Percentiles rank a stretch among this genome's conserved stretches.
These are phyloP conservation scores for Danionella cerebrum DNA, from an alignment of 2,113 vertebrate species.

Conservation along the genomic window DNA sequence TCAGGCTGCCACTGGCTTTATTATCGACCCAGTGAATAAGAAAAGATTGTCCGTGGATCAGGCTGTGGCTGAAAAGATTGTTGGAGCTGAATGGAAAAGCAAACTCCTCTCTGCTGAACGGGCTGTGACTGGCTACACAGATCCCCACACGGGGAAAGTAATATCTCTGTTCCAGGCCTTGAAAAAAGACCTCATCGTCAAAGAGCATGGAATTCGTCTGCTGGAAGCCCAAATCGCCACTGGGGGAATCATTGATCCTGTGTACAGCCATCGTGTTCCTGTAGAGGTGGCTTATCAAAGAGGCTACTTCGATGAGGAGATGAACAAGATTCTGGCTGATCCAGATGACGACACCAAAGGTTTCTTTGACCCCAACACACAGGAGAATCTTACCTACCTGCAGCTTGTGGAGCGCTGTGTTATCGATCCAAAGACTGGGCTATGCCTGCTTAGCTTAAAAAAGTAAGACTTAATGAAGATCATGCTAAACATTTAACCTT, in stretches of 20 bases:
- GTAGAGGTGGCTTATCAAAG: constrained; percentile 69
- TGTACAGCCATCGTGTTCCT: constrained; percentile 61
- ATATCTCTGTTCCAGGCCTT: constrained; percentile 35
- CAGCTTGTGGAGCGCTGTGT: constrained; percentile 31
- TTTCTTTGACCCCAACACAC: constrained; percentile 57
- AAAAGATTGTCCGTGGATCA: constrained; percentile 66
- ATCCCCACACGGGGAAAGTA: constrained; percentile 22
- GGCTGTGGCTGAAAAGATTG: constrained; percentile 45
- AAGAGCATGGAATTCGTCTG: constrained; percentile 34
- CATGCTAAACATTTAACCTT: not conserved
- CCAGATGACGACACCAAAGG: constrained; percentile 62
- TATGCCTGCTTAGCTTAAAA: constrained; percentile 23
- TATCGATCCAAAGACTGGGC: constrained; percentile 28
- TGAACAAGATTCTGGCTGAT: constrained; percentile 60
- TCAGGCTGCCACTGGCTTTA: constrained; percentile 68
- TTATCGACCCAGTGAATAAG: constrained; percentile 67
- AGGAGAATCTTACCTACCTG: constrained; percentile 33
- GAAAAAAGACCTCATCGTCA: constrained; percentile 34
- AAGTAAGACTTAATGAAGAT: not conserved
- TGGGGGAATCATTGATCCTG: constrained; percentile 59
- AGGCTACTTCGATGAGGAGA: constrained; percentile 64
- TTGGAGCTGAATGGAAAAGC: constrained; percentile 20
- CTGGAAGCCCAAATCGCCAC: constrained; percentile 59
- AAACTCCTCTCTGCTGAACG: constrained; percentile 34
- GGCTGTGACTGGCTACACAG: constrained; percentile 36